Base-by-base conservation (phyloP, 1,140 invertebrate species). In the Conus betulinus region DNA sequence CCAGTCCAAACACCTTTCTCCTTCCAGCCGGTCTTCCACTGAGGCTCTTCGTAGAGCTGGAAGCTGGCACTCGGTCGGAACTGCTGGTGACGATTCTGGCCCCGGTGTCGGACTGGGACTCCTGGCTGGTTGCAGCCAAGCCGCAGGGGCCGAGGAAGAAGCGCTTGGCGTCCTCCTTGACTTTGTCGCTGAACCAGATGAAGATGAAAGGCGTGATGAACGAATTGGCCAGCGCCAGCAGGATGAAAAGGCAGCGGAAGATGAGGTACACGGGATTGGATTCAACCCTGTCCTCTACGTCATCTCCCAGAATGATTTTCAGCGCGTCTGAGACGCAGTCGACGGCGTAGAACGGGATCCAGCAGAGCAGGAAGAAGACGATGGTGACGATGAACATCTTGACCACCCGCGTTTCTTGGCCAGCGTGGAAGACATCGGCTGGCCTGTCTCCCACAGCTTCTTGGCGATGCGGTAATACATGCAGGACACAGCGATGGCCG, bases 201-300 rank as follows among this genome's bases (percentile, higher is more conserved):
- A 39, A 78, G 76, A 78, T 25, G 11, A 78, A 2, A 25, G 76
- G 76, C 23, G 20, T 78, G 76, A 78, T 25, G 76, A 78, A 78
- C 15, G 23, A 25, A 25, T 25, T 78, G 76, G 76, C 15, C 27
- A 78, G 76, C 15, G 76, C 76, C n/a, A 39, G 23, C 76, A 78
- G 76, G n/a, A 78, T 78, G 76, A 78, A 78, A 1, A 78, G 10
- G 76, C 15, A 78, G 76, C 76, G 76, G 25, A 78, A 39, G 76
- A 78, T 11, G 76, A 78, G 15, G 76, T 78, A 78, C 17, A 25
- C n/a, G 23, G 76, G 17, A 25, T 78, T 25, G n/a, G 20, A 23
- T 25, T 78, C 76, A 11, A 78, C 5, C 27, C 5, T 1, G 10
- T 78, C 76, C 23, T 39, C 76, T 1, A 11, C 23, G 15, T 25